Base-by-base conservation (phyloP, 1,140 invertebrate species). In the Scaptomyza pallida region DNA sequence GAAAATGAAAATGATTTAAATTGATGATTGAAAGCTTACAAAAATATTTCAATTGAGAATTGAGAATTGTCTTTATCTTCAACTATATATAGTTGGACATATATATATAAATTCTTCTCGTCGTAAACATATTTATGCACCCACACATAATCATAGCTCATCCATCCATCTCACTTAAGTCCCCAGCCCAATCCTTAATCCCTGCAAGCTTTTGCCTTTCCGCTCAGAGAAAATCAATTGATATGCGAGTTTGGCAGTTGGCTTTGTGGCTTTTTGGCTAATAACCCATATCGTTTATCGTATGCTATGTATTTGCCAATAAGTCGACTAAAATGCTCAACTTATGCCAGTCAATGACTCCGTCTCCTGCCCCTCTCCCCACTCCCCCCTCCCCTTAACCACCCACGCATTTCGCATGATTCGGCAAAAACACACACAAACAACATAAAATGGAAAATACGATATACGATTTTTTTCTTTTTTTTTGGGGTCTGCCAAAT, bases 171-270 rank as follows among this genome's bases (percentile, higher is more conserved):
- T 41, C 35, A 23, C n/a, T 37, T 37, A 12, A 37, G 12, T n/a
- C 35, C 9, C 41, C n/a, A n/a, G 9, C 26, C 26, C 26, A 30
- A 9, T 26, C 10, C 50, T 2, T 68, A 62, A 51, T 45, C 44
- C 50, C 17, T 5, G 15, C 19, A 30, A 43, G 44, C 21, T 33
- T 56, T 64, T 41, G 4, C n/a, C 15, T 21, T 43, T 21, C 51
- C 26, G 26, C n/a, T n/a, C n/a, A 44, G 33, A 80, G 16, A 86
- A 30, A 86, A 85, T 81, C 73, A 86, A 85, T 86, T 80, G 74
- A 45, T 40, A 45, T 40, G 47, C 57, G 12, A 37, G 33, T 37
- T n/a, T 55, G 30, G 35, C 62, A 56, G 70, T 67, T 60, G 33
- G 12, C 33, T n/a, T 12, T n/a, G n/a, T n/a, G n/a, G n/a, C n/a